Conservation (phyloP, 2,888 invertebrate genomes). For the Proisotoma minuta region DNA sequence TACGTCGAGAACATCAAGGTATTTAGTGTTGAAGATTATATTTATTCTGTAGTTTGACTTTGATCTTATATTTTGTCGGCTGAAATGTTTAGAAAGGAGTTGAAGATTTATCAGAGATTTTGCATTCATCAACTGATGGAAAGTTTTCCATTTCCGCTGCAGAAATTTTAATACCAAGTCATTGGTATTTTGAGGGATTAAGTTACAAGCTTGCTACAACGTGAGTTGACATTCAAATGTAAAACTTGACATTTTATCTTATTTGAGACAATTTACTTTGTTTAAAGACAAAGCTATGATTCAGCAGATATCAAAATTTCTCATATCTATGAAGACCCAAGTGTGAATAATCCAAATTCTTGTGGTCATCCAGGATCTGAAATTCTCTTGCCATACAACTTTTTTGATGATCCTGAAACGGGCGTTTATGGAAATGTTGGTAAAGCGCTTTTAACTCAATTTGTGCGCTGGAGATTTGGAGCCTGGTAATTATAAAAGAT, state of each 20-base stretch:
- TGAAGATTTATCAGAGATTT: conserved; percentile 26
- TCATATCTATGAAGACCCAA: conserved; percentile 8
- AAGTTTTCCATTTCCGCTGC: conserved; percentile 34
- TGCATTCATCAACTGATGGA: conserved; percentile 19
- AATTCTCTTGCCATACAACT: conserved; percentile 35
- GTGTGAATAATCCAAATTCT: conserved; percentile 38
- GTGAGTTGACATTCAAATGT: neutral
- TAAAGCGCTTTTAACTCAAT: conserved; percentile 32
- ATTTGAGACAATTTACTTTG: neutral
- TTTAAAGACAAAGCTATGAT: conserved; percentile 24
- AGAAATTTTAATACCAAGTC: conserved; percentile 35
- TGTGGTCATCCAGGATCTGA: conserved; percentile 40
- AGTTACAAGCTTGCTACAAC: conserved; percentile 12
- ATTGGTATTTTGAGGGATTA: conserved; percentile 30
- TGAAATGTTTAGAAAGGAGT: conserved; percentile 22
- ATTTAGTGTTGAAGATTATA: too few species aligned
- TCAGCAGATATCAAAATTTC: conserved; percentile 31
- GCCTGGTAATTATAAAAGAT: conserved; percentile 28
- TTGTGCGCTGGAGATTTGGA: conserved; percentile 34
- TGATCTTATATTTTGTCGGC: too few species aligned
- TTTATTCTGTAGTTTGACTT: too few species aligned
- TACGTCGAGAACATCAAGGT: conserved; percentile 16
- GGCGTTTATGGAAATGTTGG: conserved; percentile 33
- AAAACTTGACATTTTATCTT: conserved; percentile 1
- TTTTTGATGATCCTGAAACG: conserved; percentile 22